Evolutionary conservation across 2,888 invertebrate genomes (phyloP).

Genomic region (Acleris laterana): DNA sequence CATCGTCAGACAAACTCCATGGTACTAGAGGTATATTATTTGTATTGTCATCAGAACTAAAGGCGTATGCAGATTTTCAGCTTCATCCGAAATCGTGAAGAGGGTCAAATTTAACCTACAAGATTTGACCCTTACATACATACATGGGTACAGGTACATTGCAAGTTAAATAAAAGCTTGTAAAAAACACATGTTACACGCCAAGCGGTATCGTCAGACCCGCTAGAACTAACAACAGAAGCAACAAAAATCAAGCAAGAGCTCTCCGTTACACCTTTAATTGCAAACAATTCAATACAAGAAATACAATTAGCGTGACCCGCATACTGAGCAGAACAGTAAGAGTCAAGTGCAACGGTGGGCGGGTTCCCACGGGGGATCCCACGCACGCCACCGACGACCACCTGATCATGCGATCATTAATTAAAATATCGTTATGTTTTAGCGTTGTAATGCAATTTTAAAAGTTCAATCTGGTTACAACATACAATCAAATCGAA

Average conservation of each 20-base stretch:
- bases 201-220: background rate
- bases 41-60: too few relatives aligned
- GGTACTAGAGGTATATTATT: too few relatives aligned
- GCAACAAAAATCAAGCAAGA: conserved; percentile 15
- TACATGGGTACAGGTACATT: too few relatives aligned
- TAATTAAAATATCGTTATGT: background rate
- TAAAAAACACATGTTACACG: background rate
- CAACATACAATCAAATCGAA: too few relatives aligned
- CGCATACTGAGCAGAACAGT: conserved; percentile 5
- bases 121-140: too few relatives aligned
- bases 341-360: conserved; percentile 28
- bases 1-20: too few relatives aligned
- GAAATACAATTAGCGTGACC: conserved; percentile 30
- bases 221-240: conserved; percentile 15
- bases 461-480: background rate
- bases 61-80: too few relatives aligned
- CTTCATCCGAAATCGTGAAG: too few relatives aligned
- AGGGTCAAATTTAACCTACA: too few relatives aligned
- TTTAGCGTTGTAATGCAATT: background rate
- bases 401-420: background rate
- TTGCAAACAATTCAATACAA: conserved; percentile 25
- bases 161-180: too few relatives aligned
- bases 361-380: conserved; percentile 25
- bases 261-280: conserved; percentile 19
- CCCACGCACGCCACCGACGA: conserved; percentile 24